Base-by-base conservation (phyloP, 1,140 invertebrate species). In the Drosophila orena region DNA sequence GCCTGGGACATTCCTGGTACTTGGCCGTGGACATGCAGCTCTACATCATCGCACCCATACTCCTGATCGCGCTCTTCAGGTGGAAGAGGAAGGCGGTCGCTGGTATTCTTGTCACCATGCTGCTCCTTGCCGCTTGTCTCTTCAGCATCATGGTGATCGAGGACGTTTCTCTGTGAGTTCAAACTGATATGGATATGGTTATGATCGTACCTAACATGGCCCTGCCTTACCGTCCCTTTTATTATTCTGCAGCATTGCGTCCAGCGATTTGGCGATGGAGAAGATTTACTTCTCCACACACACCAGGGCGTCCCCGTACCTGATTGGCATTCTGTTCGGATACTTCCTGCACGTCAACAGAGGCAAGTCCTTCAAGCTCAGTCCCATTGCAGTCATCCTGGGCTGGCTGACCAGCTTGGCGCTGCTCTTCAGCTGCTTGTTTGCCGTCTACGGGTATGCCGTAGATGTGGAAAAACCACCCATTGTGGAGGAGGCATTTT, bases 1-100 rank as follows among this genome's bases (percentile, higher is more conserved):
- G 97, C 79, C 95, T 98, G 95, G 95, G 95, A 38, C 96, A 97
- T 93, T 95, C 96, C 0, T 98, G 97, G 97, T 98, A 97, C 81
- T 93, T 98, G 46, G 95, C 96, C 2, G 96, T 96, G 52, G 97
- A 98, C 81, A 97, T 97, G 74, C 97, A 97, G 91, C 93, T 97
- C 50, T 97, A 97, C 89, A 93, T 97, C 47, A 86, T 97, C 6
- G 95, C 96, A 6, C 95, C 96, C 0, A 89, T 97, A 14, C 93
- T 98, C 40, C 93, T 97, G 53, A 95, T 95, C 84, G 93, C 94
- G 4, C 90, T 96, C 24, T 95, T 94, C 93, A 94, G 93, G 59
- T 95, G 94, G 93, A 92, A 93, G 30, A 76, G 57, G 11, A 83
- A 59, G 59, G 79, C 72, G 2, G 73, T 72, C 24, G 64, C 66